Conservation (phyloP, 2,797 vertebrate species). For the Halcyon leucocephala region DNA sequence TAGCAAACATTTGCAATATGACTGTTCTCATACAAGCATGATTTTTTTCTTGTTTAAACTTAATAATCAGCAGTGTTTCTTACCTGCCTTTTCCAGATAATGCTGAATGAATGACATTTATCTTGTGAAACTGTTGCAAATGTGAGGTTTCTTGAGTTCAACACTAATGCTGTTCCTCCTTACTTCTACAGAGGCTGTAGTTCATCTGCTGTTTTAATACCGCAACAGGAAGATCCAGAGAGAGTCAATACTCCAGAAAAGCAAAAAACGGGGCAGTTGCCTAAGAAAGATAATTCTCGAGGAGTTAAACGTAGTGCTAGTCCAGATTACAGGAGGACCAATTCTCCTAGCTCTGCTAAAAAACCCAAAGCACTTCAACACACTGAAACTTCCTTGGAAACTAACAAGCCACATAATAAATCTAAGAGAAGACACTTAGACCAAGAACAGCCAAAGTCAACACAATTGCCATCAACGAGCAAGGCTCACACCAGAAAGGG, state of each 20-base stretch:
- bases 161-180: slow-evolving; percentile 66
- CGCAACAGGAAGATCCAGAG: slow-evolving; percentile 91
- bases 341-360: slow-evolving; percentile 92
- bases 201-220: slow-evolving; percentile 90
- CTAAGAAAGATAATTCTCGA: slow-evolving; percentile 91
- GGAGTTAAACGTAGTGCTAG: slow-evolving; percentile 95
- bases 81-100: not conserved
- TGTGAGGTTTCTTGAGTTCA: not conserved
- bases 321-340: slow-evolving; percentile 92
- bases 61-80: not conserved
- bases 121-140: not conserved
- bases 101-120: not conserved
- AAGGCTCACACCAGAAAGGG: slow-evolving; percentile 93
- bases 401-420: slow-evolving; percentile 85
- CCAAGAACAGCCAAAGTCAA: slow-evolving; percentile 84
- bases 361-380: slow-evolving; percentile 91
- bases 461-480: slow-evolving; percentile 88
- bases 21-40: not conserved
- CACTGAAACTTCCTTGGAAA: slow-evolving; percentile 85
- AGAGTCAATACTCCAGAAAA: slow-evolving; percentile 92
- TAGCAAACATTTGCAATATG: not conserved
- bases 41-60: not conserved
- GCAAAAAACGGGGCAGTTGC: slow-evolving; percentile 89
- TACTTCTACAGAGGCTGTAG: slow-evolving; percentile 90
- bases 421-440: slow-evolving; percentile 94